Evolutionary conservation across 2,888 invertebrate genomes (phyloP).

Genomic region (Teleiodes luculella): DNA sequence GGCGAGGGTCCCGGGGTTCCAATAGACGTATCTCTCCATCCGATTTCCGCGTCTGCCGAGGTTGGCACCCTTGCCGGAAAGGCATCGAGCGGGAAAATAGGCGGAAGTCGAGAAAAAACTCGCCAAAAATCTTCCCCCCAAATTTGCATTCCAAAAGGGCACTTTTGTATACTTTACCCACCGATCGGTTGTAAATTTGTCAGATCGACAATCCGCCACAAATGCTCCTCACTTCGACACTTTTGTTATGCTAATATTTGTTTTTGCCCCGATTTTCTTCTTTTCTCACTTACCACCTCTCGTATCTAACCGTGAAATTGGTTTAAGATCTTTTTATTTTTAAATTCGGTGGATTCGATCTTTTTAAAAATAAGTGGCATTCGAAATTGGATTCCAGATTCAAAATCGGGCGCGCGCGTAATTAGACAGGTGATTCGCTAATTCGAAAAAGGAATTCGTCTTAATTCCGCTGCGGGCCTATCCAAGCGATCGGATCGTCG

Average conservation of each 20-base stretch:
- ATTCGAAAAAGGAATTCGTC: conserved; percentile 70
- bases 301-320: conserved; percentile 25
- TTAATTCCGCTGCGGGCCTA: conserved; percentile 51
- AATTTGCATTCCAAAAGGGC: conserved; percentile 75
- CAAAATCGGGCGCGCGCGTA: conserved; percentile 53
- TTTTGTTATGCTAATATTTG: conserved; percentile 71
- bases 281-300: conserved; percentile 26
- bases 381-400: conserved; percentile 44
- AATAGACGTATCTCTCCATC: conserved; percentile 60
- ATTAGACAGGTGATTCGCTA: conserved; percentile 77
- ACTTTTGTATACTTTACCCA: conserved; percentile 63
- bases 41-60: conserved; percentile 47
- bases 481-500: conserved; percentile 37
- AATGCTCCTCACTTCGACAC: conserved; percentile 55
- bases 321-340: conserved; percentile 22
- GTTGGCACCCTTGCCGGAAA: conserved; percentile 62
- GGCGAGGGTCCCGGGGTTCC: conserved; percentile 38
- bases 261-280: conserved; percentile 23
- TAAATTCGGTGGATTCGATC: conserved; percentile 15
- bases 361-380: conserved; percentile 20
- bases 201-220: conserved; percentile 72
- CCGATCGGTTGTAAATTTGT: conserved; percentile 74
- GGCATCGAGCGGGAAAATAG: conserved; percentile 76
- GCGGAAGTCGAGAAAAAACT: conserved; percentile 72
- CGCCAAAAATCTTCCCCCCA: conserved; percentile 59